phyloP scores from a whole-genome alignment of 2,113 vertebrate genomes.

The Entomyzon cyanotis region DNA sequence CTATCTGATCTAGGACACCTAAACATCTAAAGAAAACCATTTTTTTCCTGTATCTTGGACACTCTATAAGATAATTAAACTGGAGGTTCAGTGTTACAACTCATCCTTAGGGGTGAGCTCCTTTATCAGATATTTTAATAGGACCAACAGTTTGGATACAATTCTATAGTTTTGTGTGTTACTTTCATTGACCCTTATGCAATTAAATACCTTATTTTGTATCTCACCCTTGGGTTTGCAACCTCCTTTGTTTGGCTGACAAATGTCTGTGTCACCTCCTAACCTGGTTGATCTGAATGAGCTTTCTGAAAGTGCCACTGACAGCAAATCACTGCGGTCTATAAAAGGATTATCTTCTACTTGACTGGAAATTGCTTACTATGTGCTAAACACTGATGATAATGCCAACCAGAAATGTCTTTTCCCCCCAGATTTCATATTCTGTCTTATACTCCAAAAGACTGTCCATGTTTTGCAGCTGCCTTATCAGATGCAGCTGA shows the following conservation, averaged over 20 bases:
- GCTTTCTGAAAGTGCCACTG: background rate
- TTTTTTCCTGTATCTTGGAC: background rate
- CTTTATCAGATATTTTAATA: background rate
- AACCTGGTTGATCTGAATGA: background rate
- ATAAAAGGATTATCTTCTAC: constrained; percentile 1
- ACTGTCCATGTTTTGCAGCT: background rate
- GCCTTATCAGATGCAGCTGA: constrained; percentile 7
- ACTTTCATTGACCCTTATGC: background rate
- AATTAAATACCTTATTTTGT: background rate
- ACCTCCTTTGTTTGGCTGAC: background rate
- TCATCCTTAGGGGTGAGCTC: background rate
- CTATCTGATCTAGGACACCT: background rate
- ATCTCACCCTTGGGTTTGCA: background rate
- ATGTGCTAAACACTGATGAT: background rate
- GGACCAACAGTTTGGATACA: background rate
- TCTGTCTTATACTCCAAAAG: background rate
- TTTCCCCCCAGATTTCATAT: background rate
- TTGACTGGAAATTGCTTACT: background rate
- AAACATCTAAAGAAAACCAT: accelerated
- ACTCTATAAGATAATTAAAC: background rate
- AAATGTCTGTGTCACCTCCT: background rate
- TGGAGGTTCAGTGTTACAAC: background rate
- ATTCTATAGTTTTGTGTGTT: background rate
- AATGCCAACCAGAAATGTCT: background rate
- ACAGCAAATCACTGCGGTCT: background rate